These are phyloP conservation scores for Phytoseiulus persimilis DNA, from an alignment of 2,888 invertebrate species.

Conservation along the genomic window DNA sequence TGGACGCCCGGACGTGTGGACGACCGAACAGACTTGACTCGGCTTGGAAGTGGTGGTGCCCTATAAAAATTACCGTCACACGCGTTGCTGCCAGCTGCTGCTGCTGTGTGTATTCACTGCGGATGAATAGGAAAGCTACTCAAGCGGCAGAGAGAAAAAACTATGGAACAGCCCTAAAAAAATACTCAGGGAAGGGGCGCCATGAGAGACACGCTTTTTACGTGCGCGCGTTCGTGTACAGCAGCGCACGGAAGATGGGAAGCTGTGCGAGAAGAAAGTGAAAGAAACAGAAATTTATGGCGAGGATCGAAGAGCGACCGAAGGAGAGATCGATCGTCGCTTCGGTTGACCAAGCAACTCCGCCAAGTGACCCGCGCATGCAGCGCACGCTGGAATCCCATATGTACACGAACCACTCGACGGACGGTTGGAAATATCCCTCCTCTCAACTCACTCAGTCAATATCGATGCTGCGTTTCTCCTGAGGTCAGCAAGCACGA, in stretches of 20 bases:
- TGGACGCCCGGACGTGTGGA: background rate
- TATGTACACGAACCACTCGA: background rate
- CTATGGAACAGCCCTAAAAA: background rate
- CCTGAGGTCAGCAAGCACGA: background rate
- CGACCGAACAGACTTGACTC: background rate
- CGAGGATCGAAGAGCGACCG: background rate
- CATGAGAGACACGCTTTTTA: background rate
- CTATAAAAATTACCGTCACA: slow-evolving; percentile 5
- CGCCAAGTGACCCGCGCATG: background rate
- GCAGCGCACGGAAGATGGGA: background rate
- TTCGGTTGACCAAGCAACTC: background rate
- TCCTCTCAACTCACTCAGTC: background rate
- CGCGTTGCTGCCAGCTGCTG: background rate
- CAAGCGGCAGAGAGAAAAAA: background rate
- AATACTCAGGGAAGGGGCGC: background rate
- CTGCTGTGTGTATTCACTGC: background rate
- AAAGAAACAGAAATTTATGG: background rate
- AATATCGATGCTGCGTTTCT: background rate
- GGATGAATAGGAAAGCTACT: background rate
- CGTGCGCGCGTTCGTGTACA: background rate
- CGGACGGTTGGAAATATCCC: background rate
- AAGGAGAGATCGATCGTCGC: background rate
- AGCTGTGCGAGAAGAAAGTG: background rate
- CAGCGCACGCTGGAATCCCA: background rate
- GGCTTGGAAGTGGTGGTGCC: background rate